Base-by-base conservation (phyloP, 2,113 vertebrate genomes). In the Cavia aperea region DNA sequence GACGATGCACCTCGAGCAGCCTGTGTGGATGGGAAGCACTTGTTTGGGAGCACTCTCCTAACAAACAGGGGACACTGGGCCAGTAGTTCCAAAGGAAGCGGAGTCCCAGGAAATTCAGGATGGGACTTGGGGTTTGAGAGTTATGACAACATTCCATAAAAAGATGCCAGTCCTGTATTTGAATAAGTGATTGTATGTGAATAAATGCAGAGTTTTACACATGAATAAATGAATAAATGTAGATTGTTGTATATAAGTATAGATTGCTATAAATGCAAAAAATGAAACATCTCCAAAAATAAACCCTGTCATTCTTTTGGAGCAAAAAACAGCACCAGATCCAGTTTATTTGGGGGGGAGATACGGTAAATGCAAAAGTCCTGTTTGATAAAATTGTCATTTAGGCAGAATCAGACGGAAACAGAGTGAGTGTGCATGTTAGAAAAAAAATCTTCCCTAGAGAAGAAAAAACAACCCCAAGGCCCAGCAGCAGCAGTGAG, bases 1-100 rank as follows among this genome's bases (percentile, higher is more conserved):
- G 24, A 43, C 1, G 4, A 43, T 4, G n/a, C 4, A 5, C n/a
- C 1, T 1, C n/a, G 7, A 43, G 70, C 21, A 43, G 70, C 19
- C 39, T 73, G 23, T 6, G 5, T 72, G 43, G 24, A 29, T 43
- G 29, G 49, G 73, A 77, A 29, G 43, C 4, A 6, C 5, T 7
- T 0, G 6, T 29, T 7, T 5, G 3, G 43, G 24, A 46, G 15
- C 2, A 24, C 73, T 29, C 43, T 15, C 11, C 23, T 8, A 14
- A 13, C 14, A 26, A 12, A 14, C 73, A 15, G 24, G 43, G 49
- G 73, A 26, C 43, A 77, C 1, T 7, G 2, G 24, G 72, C 43
- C 24, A 14, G 31, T 9, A 24, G 73, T 15, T 49, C 24, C 0
- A 8, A 43, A 46, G 26, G 43, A 77, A 46, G 23, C 14, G 13